Evolutionary conservation across 2,113 vertebrate species (phyloP), one percentile per base, ranked within the genome.

Genomic region (Protobothrops flavoviridis): DNA sequence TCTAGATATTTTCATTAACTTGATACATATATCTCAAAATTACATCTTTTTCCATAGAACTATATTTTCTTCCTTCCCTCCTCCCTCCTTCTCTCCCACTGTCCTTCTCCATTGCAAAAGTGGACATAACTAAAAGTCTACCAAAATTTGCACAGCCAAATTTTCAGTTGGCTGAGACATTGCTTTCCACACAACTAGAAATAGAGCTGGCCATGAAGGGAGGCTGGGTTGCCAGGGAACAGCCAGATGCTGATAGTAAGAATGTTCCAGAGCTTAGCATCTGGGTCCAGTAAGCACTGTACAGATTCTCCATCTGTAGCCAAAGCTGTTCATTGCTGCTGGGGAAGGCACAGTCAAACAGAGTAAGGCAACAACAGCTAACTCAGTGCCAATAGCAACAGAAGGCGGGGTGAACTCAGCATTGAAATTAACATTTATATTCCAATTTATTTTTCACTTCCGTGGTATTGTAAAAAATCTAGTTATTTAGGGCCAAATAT

Each of bases 241-340:
- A 95, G 95, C 94, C 97, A 97, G 95, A 96, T 96, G 95, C 94
- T 96, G 29, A 92, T 96, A 96, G 93, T 95, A 97, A 97, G 94
- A 95, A 93, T 50, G 53, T 92, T 97, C 93, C 94, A 95, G 94
- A 95, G 94, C 95, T 94, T 94, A 90, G 90, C 96, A 97, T 97
- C 94, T 97, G 97, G 95, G 95, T 94, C 95, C 61, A 96, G 89
- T 96, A 96, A 97, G 96, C 94, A 94, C 92, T 95, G 95, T 94
- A 90, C 95, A 95, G 95, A 96, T 90, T 96, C 55, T 90, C 95
- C 95, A 95, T 96, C 97, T 97, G 96, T 92, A 95, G 95, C 95
- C 95, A 97, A 97, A 98, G 92, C 93, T 97, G 95, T 96, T 97
- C 95, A 94, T 92, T 97, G 94, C 94, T 97, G 96, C 94, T 91